Evolutionary conservation across 2,113 vertebrate species (phyloP), one percentile per base, ranked within the genome.

Genomic region (Ochotona curzoniae): DNA sequence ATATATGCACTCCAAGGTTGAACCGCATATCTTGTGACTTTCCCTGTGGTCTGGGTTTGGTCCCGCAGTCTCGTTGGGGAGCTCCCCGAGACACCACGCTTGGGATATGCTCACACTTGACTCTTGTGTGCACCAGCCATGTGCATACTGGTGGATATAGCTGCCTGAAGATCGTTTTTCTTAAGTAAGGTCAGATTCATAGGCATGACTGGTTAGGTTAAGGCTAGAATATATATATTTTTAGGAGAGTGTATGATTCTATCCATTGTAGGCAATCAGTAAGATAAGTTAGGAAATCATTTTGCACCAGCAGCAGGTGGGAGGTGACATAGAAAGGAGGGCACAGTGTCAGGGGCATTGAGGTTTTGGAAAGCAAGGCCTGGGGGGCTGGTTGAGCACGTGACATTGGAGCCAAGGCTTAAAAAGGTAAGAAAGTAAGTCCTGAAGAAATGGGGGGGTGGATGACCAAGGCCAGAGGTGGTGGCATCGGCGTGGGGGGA

Each of bases 321-420:
- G 23, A 30, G 89, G 32, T 25, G 66, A 64, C n/a, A 1, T 38
- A 25, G 32, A 44, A 44, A 44, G 38, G 38, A 44, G 38, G 38
- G 38, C 38, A 6, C 38, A 25, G 8, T 71, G 90, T 49, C 66
- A 38, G 18, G 28, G 38, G 15, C 83, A 32, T 8, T 30, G 73
- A 1, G 7, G 17, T 47, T 67, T 69, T 69, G 83, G 61, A 70
- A 23, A 78, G 35, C n/a, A 14, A 85, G 51, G 23, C 60, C 47
- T 21, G 74, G 30, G 71, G 49, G 5, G 5, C 67, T 81, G 1
- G 1, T 51, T 60, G 70, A 32, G 49, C 51, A 30, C 63, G 83
- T 61, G 54, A 71, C 57, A 64, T 69, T 49, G 76, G 69, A 89
- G 49, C 51, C 25, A n/a, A 74, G 90, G 64, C 83, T 81, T 88